Evolutionary conservation across 2,888 invertebrate genomes (phyloP).

Genomic region (Ceratothoa steindachneri): DNA sequence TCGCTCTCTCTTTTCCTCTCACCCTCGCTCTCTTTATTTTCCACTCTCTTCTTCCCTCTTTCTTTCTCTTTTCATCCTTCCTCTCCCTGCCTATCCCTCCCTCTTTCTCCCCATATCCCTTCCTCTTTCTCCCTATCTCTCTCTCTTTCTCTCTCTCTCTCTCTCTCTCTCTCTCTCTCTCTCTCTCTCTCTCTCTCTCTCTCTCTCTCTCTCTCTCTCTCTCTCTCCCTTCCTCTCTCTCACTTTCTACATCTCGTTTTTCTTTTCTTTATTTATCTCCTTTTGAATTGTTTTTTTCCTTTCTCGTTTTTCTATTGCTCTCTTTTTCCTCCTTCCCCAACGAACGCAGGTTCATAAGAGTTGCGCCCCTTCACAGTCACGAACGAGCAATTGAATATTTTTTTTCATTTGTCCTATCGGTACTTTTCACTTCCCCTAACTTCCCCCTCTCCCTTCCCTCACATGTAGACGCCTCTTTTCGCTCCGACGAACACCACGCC

Average conservation of each 20-base stretch:
- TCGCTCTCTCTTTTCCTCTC: too few relatives aligned
- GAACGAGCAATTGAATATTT: too few relatives aligned
- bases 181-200: background rate
- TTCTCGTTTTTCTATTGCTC: background rate
- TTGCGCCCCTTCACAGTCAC: background rate
- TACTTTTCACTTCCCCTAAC: too few relatives aligned
- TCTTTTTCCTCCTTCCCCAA: background rate
- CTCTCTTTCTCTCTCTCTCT: background rate
- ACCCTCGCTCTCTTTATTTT: slow-evolving; percentile 10
- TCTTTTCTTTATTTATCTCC: background rate
- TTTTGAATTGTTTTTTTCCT: background rate
- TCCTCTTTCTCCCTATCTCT: background rate
- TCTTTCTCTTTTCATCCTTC: too few relatives aligned
- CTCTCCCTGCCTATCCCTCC: too few relatives aligned
- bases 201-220: background rate
- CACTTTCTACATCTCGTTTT: background rate
- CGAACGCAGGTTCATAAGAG: background rate
- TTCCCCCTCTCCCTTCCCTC: too few relatives aligned
- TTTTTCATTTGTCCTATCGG: too few relatives aligned
- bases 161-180: background rate
- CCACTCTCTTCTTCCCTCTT: too few relatives aligned
- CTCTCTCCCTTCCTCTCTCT: slow-evolving; percentile 9
- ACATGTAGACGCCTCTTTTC: too few relatives aligned
- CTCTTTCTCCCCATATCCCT: slow-evolving; percentile 13
- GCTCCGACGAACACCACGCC: too few relatives aligned